Base-by-base conservation (phyloP, 2,113 vertebrate species). In the Oryzias curvinotus region DNA sequence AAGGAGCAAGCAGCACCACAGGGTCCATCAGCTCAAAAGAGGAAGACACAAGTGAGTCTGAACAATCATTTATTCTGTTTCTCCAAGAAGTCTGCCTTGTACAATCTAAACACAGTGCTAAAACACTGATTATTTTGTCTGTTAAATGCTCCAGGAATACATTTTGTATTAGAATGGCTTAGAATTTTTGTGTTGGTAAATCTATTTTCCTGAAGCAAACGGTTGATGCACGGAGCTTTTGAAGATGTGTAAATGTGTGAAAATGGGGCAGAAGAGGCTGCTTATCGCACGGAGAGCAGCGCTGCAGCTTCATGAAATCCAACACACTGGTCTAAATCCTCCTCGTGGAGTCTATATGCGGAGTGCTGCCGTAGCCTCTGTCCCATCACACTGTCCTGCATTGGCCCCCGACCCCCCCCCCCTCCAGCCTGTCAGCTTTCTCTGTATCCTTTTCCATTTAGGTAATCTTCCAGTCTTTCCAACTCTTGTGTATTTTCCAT, bases 31-130 rank as follows among this genome's bases (percentile, higher is more conserved):
- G 85, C 84, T 92, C 77, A 70, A 85, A 36, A 77, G 92, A 91
- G 19, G 92, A 92, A n/a, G 89, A 92, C 49, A 82, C 52, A 56
- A 92, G 96, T 98, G 85, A 95, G 94, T 93, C 47, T 51, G 17
- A 48, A 18, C 1, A 1, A 17, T 16, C 15, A 46, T 45, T 45
- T 44, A 14, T 44, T 44, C 4, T 44, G 17, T 45, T 45, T 45
- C 16, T 10, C 7, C 6, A 12, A 0, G 12, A 12, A 36, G 44
- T 45, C 6, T 45, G 14, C 44, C 16, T 45, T 36, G 10, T 36
- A 36, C 12, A 36, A 10, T 36, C 26, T 28, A 28, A 28, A 28
- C 26, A 1, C 5, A 5, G 26, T 28, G 26, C 6, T 28, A 28
- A 28, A 28, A 28, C 6, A 5, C 26, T 28, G 21, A 23, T 23